phyloP scores from a whole-genome alignment of 2,797 vertebrate genomes.

The Momotus momota region DNA sequence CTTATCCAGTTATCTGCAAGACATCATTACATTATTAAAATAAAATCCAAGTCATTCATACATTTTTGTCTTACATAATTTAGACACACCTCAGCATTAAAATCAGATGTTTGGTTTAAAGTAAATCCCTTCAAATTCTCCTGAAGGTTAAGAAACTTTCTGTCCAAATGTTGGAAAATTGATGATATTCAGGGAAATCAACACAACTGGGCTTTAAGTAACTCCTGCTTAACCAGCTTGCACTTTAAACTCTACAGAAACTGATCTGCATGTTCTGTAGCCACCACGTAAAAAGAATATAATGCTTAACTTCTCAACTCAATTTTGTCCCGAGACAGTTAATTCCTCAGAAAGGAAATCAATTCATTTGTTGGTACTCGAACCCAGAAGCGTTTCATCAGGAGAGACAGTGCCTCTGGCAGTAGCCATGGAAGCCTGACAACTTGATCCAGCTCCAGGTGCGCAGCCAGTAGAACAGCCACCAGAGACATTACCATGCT shows the following conservation, averaged over 20 bases:
- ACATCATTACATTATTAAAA: neutral
- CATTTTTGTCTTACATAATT: neutral
- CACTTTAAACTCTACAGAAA: neutral
- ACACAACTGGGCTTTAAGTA: neutral
- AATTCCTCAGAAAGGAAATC: neutral
- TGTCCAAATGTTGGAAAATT: neutral
- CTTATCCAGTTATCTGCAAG: slow-evolving; percentile 95
- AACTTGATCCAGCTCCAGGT: neutral
- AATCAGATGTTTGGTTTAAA: no score
- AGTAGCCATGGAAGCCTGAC: neutral
- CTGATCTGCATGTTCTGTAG: rapidly evolving
- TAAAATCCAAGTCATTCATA: neutral
- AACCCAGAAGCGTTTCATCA: neutral
- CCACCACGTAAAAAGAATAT: neutral
- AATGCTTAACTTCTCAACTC: neutral
- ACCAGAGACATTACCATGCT: rapidly evolving
- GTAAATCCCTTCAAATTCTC: neutral
- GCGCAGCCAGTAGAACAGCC: neutral
- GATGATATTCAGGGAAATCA: neutral
- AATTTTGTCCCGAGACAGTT: neutral
- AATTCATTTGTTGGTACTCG: neutral
- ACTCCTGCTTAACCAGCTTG: neutral
- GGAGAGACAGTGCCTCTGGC: neutral
- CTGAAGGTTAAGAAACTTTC: neutral
- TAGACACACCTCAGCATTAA: neutral